Evolutionary conservation across 2,797 vertebrate genomes (phyloP), one percentile per base, ranked within the genome.

Genomic region (Diglossa cyanea): DNA sequence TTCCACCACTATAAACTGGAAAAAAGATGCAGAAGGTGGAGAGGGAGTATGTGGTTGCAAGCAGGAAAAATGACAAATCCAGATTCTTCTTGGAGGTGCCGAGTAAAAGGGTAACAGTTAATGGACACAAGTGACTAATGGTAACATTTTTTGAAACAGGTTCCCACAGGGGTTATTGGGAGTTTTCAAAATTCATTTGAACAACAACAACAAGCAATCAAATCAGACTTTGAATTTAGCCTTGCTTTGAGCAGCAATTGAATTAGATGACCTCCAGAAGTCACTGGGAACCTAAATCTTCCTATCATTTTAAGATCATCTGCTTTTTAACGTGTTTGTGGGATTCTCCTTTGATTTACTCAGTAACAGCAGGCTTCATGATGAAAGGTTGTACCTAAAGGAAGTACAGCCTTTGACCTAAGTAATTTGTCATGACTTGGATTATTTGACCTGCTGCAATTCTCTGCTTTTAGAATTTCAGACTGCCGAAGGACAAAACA

Each of bases 401-500:
- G 72, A 76, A 71, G 48, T 53, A 48, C 26, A 87, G n/a, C 39
- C 65, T 91, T 91, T 2, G 5, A 75, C 45, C 48, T 60, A 65
- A 86, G 37, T 65, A 44, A 73, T 73, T 79, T 83, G 47, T 71
- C 86, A 45, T 44, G 39, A 65, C 51, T 66, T 76, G 51, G 40
- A 30, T 95, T 90, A 58, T 86, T 88, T 53, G 74, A 62, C 45
- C 9, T 57, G 35, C 63, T 94, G 54, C 82, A 89, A 86, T 77
- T 82, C 53, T 86, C 92, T 81, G 87, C 47, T 95, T 96, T 95
- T 76, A 99, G 99, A 98, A 98, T 97, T 99, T 98, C 86, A 98
- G 98, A 96, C 93, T 99, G 88, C 98, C 98, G 17, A 98, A 98
- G 95, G 99, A 99, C 97, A 99, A 99, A 98, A 99, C 99, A 1